phyloP scores from a whole-genome alignment of 1,140 invertebrate species.

The Orius insidiosus region DNA sequence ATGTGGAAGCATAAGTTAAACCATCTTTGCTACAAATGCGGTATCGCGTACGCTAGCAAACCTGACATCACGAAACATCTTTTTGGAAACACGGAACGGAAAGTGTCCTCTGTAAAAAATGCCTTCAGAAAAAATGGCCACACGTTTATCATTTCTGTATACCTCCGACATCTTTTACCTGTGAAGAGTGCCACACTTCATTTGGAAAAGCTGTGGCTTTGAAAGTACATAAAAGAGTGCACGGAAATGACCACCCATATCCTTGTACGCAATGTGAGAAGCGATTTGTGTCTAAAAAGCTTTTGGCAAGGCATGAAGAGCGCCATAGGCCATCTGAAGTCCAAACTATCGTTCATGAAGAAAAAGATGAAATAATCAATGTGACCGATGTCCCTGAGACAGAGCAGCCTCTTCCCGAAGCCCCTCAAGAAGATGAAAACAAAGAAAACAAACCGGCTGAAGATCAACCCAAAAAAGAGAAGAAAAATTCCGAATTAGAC shows the following conservation, averaged over 20 bases:
- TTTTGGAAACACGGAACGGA: slow-evolving; percentile 80
- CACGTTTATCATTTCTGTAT: slow-evolving; percentile 79
- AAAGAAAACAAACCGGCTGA: slow-evolving; percentile 15
- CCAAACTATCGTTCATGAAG: slow-evolving; percentile 1
- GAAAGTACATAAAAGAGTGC: slow-evolving; percentile 64
- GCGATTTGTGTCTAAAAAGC: slow-evolving; percentile 63
- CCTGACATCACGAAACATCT: slow-evolving; percentile 71
- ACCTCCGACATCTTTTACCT: slow-evolving; percentile 53
- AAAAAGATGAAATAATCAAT: slow-evolving; percentile 22
- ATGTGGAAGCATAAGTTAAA: slow-evolving; percentile 77
- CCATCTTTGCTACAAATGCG: slow-evolving; percentile 68
- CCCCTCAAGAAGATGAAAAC: slow-evolving; percentile 16
- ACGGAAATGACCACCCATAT: slow-evolving; percentile 50
- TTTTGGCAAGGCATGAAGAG: slow-evolving; percentile 48
- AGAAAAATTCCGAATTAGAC: slow-evolving; percentile 33
- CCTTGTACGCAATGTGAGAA: slow-evolving; percentile 51
- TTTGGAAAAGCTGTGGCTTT: slow-evolving; percentile 59
- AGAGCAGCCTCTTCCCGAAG: slow-evolving; percentile 19
- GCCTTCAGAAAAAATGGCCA: slow-evolving; percentile 74
- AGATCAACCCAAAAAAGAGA: slow-evolving; percentile 20
- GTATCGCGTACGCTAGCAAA: slow-evolving; percentile 68
- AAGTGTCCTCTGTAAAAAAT: slow-evolving; percentile 65
- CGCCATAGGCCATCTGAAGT: slow-evolving; percentile 25
- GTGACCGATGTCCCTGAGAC: slow-evolving; percentile 23
- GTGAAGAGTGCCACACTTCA: slow-evolving; percentile 57